Percentiles rank a stretch among this genome's conserved stretches.
phyloP scores from a whole-genome alignment of 2,113 vertebrate species.

The Empidonax traillii region DNA sequence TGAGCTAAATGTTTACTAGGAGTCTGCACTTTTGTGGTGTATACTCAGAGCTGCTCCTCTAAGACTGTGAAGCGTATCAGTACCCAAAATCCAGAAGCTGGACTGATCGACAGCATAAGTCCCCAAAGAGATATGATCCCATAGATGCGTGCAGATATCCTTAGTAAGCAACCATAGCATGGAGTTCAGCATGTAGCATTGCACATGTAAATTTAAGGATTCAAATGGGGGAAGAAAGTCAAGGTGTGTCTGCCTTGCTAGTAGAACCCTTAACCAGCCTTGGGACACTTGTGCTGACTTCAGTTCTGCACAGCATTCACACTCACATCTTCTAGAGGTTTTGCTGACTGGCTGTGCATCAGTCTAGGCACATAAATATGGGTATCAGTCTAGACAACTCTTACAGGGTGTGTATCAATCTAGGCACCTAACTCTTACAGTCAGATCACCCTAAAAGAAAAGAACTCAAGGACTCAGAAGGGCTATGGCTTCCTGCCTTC shows the following conservation, averaged over 20 bases:
- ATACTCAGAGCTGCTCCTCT: background rate
- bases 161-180: background rate
- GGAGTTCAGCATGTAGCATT: background rate
- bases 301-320: background rate
- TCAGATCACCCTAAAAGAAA: background rate
- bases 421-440: background rate
- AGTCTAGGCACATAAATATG: background rate
- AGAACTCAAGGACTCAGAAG: background rate
- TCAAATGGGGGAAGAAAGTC: background rate
- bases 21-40: background rate
- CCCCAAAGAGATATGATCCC: background rate
- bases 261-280: background rate
- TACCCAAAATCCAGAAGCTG: background rate
- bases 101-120: background rate
- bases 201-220: background rate
- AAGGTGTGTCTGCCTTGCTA: background rate
- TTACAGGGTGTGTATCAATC: background rate
- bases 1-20: background rate
- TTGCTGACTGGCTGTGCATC: background rate
- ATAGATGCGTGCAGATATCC: background rate
- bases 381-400: background rate
- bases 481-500: background rate
- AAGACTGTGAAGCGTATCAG: background rate
- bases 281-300: background rate
- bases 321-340: background rate